Conservation (phyloP, 2,113 vertebrate genomes). For the Psammodynastes pulverulentus region DNA sequence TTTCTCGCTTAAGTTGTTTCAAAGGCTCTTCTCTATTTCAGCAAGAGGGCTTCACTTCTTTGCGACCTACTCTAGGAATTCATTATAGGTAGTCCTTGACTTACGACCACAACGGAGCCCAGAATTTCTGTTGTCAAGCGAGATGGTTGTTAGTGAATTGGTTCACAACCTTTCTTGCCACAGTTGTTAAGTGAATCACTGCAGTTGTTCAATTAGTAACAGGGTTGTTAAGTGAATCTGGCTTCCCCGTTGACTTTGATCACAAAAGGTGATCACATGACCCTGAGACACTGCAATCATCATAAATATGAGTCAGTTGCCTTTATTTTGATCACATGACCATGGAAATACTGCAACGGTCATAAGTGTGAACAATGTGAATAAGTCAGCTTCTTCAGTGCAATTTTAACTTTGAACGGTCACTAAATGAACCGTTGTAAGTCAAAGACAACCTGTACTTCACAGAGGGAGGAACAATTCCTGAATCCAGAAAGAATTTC, state of each 20-base stretch:
- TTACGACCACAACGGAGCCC: not conserved
- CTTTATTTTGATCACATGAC: not conserved
- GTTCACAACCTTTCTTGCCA: not conserved
- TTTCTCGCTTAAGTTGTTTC: not conserved
- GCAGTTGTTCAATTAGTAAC: not conserved
- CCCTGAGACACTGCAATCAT: not conserved
- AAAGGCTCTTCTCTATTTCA: not conserved
- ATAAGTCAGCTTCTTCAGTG: not conserved
- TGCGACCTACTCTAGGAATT: not conserved
- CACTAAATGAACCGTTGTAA: not conserved
- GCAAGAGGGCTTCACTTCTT: not conserved
- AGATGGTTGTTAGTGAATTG: not conserved
- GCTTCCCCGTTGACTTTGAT: not conserved
- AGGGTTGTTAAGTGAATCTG: not conserved
- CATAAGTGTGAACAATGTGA: not conserved
- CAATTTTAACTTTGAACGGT: not conserved
- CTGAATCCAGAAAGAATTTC: not conserved
- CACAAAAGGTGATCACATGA: not conserved
- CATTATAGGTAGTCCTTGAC: not conserved
- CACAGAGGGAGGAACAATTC: not conserved
- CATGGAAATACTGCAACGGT: not conserved
- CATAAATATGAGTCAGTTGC: not conserved
- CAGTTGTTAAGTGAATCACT: not conserved
- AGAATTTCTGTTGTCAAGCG: not conserved
- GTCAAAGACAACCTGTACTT: not conserved